Conservation (phyloP, 2,113 vertebrate genomes). For the Ictalurus furcatus region DNA sequence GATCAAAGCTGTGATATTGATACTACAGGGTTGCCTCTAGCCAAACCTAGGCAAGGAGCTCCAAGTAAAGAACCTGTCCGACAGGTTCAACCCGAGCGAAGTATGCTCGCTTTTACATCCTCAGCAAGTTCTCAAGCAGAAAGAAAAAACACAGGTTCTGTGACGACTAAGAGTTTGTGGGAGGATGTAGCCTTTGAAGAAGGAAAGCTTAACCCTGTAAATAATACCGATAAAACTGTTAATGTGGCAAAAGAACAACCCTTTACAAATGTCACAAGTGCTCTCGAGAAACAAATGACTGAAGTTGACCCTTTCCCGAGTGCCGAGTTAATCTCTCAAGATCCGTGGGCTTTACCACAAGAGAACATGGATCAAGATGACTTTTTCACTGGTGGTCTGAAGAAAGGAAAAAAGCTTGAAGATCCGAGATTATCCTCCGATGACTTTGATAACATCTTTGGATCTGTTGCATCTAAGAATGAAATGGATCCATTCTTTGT, state of each 20-base stretch:
- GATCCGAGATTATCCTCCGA: conserved; percentile 46
- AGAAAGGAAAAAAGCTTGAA: conserved; percentile 50
- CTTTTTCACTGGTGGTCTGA: conserved; percentile 41
- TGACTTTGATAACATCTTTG: conserved; percentile 62
- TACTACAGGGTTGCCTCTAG: conserved; percentile 57
- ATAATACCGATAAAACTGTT: neutral
- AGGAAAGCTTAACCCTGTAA: neutral
- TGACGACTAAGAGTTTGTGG: neutral
- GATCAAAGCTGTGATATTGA: conserved; percentile 2
- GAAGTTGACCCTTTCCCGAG: conserved; percentile 58
- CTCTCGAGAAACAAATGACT: neutral
- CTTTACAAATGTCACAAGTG: neutral
- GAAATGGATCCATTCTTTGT: conserved; percentile 52
- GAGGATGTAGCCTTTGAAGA: neutral
- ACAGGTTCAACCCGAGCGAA: conserved; percentile 45
- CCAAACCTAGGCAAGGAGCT: conserved; percentile 66
- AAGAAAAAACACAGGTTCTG: neutral
- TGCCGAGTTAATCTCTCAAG: conserved; percentile 48
- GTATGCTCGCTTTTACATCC: conserved; percentile 6
- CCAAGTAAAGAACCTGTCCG: conserved; percentile 45
- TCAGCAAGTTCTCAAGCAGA: conserved; percentile 25
- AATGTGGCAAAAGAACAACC: neutral
- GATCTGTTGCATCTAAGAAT: conserved; percentile 48
- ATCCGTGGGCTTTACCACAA: conserved; percentile 56
- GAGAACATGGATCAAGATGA: conserved; percentile 39